Evolutionary conservation across 64 coral and sea anemone species (phyloP).

Genomic region (Anthopleura sola): DNA sequence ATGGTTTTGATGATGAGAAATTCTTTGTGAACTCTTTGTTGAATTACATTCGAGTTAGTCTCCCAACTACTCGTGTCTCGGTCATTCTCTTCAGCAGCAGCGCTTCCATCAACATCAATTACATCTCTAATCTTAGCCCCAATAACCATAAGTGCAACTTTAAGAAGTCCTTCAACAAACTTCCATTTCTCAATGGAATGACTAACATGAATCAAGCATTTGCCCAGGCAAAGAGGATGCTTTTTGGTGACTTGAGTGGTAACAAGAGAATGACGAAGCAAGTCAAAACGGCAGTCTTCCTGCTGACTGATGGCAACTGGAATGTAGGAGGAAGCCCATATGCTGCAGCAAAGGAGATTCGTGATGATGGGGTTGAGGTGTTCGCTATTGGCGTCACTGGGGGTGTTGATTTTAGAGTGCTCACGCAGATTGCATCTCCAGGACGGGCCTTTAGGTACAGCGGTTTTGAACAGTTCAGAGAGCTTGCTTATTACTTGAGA

Average conservation of each 20-base stretch:
- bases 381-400: slow-evolving; percentile 82
- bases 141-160: slow-evolving; percentile 90
- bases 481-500: slow-evolving; percentile 65
- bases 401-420: slow-evolving; percentile 51
- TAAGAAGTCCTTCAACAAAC: slow-evolving; percentile 52
- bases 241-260: slow-evolving; percentile 62
- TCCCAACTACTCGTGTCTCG: slow-evolving; percentile 63
- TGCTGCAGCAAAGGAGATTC: slow-evolving; percentile 41
- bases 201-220: slow-evolving; percentile 87
- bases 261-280: slow-evolving; percentile 52
- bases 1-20: slow-evolving; percentile 87
- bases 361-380: slow-evolving; percentile 55
- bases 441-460: slow-evolving; percentile 69
- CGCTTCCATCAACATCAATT: slow-evolving; percentile 72
- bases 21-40: slow-evolving; percentile 77
- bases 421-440: slow-evolving; percentile 58
- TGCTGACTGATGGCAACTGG: slow-evolving; percentile 85
- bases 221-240: slow-evolving; percentile 47
- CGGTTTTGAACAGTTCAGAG: slow-evolving; percentile 69
- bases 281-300: slow-evolving; percentile 72
- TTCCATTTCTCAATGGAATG: slow-evolving; percentile 64
- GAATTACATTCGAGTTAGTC: slow-evolving; percentile 67
- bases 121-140: slow-evolving; percentile 43
- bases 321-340: slow-evolving; percentile 62
- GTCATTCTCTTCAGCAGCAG: slow-evolving; percentile 68